Evolutionary conservation across 2,113 vertebrate genomes (phyloP).

Genomic region (Cebidichthys violaceus): DNA sequence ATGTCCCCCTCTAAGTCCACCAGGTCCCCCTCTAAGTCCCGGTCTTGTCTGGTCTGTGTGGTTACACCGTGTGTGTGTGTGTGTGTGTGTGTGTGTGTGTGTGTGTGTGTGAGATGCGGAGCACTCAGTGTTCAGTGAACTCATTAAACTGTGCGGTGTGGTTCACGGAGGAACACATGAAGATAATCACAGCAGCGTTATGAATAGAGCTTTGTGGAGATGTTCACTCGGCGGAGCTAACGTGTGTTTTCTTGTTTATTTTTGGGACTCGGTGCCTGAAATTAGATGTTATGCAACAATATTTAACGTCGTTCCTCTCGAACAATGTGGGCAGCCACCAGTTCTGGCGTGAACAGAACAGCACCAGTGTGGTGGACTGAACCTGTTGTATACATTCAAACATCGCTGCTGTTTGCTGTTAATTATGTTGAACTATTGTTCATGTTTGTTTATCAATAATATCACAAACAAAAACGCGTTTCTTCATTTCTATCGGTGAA

Average conservation of each 20-base stretch:
- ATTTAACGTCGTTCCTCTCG: neutral
- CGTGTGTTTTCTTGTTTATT: conserved; percentile 39
- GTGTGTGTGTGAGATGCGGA: neutral
- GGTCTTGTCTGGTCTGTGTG: neutral
- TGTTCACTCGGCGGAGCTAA: conserved; percentile 25
- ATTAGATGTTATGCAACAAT: conserved; percentile 6
- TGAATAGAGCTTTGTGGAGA: conserved; percentile 42
- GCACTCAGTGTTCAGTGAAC: conserved; percentile 39
- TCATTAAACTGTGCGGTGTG: conserved; percentile 48
- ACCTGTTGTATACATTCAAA: neutral
- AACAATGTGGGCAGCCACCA: neutral
- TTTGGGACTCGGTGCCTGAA: conserved; percentile 21
- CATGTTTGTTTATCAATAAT: too few species aligned
- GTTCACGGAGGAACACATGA: conserved; percentile 26
- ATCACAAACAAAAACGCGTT: conserved; percentile 10
- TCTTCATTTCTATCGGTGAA: neutral
- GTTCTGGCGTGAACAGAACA: neutral
- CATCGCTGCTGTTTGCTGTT: neutral
- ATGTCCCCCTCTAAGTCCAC: conserved; percentile 31
- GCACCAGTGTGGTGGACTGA: neutral
- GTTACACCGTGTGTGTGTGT: neutral
- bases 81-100: too few species aligned
- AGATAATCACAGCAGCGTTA: conserved; percentile 35
- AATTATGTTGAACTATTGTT: too few species aligned
- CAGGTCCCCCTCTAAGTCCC: conserved; percentile 72